Percentiles rank a stretch among this genome's conserved stretches.
Evolutionary conservation across 2,888 invertebrate genomes (phyloP).

Genomic region (Boloria selene): DNA sequence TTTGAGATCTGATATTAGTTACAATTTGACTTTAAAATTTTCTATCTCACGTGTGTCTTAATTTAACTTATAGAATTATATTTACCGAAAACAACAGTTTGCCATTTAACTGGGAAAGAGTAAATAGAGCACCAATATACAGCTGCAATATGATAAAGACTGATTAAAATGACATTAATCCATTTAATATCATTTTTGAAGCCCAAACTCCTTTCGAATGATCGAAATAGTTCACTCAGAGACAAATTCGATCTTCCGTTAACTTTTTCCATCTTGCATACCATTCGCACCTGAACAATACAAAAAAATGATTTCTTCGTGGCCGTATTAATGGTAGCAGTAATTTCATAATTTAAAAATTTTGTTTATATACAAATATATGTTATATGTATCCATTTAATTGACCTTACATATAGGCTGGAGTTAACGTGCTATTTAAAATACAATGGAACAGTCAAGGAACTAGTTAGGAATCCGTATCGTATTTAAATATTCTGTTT

Average conservation of each 20-base stretch:
- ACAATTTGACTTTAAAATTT: no score
- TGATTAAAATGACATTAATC: constrained; percentile 62
- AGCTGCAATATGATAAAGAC: constrained; percentile 64
- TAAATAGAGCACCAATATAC: constrained; percentile 70
- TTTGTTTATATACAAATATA: background rate
- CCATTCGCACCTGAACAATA: constrained; percentile 1
- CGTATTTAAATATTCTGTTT: no score
- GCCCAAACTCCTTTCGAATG: constrained; percentile 65
- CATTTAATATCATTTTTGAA: constrained; percentile 76
- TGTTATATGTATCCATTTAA: background rate
- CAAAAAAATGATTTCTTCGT: background rate
- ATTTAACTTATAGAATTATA: constrained; percentile 23
- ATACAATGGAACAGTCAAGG: background rate
- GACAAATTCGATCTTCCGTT: constrained; percentile 46
- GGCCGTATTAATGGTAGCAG: constrained; percentile 13
- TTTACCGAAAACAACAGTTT: constrained; percentile 69
- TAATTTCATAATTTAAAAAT: constrained; percentile 28
- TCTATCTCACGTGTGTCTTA: background rate
- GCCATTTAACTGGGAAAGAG: constrained; percentile 72
- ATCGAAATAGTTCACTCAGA: constrained; percentile 58
- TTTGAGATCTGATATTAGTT: no score
- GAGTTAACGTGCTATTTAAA: no score
- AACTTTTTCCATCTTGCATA: constrained; percentile 45
- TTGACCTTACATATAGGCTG: constrained; percentile 4
- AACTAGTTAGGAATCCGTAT: background rate